Evolutionary conservation across 2,888 invertebrate species (phyloP), one percentile per base, ranked within the genome.

Genomic region (Polydrusus pterygomalis): DNA sequence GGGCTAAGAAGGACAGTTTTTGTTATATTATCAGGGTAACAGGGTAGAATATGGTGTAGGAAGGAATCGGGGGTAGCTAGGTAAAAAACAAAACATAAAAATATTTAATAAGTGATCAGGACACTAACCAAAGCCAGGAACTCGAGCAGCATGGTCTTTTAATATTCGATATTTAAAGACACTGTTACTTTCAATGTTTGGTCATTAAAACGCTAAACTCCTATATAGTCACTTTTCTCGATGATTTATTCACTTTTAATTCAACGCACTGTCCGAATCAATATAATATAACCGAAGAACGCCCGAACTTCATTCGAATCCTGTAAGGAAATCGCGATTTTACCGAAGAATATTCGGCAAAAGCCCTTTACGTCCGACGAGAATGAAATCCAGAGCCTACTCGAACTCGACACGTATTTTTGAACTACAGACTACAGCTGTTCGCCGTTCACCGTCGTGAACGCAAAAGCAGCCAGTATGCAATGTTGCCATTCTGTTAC

Each of bases 51-150:
- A n/a, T 7, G 30, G 30, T 30, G 30, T n/a, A n/a, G n/a, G n/a
- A 25, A 25, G 25, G 25, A 25, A 25, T 25, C 25, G 5, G 5
- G 25, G 25, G 25, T 25, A 25, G n/a, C n/a, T n/a, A n/a, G n/a
- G n/a, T n/a, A 25, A 25, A 25, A 3, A 25, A 1, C 25, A 25
- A 25, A 25, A 25, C 25, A 25, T 25, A 25, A 25, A n/a, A 25
- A 5, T 25, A 25, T 25, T 25, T 25, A 25, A 25, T 25, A 25
- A 25, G 5, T 3, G 2, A 25, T 25, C 25, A 25, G n/a, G 30
- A 56, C 64, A 72, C 73, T 73, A 73, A 73, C 73, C 73, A 60
- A 73, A 58, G 56, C n/a, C 67, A 60, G 65, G 38, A 17, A 60
- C 30, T 38, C 38, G 15, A 34, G 38, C 30, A 60, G 38, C 38